phyloP scores from a whole-genome alignment of 2,888 invertebrate genomes.

The Hetaerina titia region DNA sequence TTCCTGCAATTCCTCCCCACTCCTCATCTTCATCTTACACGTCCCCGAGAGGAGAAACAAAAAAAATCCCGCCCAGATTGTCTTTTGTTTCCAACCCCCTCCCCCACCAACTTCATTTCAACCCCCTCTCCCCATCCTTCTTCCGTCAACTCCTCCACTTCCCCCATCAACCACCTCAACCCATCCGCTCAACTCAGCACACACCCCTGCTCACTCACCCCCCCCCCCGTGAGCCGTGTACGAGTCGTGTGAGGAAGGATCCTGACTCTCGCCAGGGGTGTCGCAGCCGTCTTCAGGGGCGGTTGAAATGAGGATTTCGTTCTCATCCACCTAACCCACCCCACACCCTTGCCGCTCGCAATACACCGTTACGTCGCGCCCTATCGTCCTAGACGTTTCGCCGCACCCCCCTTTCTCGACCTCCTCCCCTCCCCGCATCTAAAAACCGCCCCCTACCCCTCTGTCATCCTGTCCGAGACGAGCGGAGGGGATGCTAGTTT shows the following conservation, averaged over 20 bases:
- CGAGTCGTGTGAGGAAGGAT: neutral
- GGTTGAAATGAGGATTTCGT: neutral
- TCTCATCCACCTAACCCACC: neutral
- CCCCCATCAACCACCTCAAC: no score
- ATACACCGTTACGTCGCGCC: neutral
- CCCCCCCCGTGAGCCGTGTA: neutral
- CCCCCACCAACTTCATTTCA: neutral
- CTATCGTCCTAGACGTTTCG: no score
- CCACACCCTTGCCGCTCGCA: neutral
- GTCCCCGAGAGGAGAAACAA: neutral
- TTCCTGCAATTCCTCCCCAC: neutral
- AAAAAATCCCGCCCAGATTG: neutral
- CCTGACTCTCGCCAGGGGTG: neutral
- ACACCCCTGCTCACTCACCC: neutral
- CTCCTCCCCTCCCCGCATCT: neutral
- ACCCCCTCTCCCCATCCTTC: no score
- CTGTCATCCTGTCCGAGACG: neutral
- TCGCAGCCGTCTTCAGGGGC: neutral
- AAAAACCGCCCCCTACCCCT: neutral
- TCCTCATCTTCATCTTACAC: neutral
- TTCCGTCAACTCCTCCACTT: neutral
- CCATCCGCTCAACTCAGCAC: no score
- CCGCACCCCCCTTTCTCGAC: no score
- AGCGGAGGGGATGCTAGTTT: no score
- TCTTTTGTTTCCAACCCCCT: neutral